A percentile compares a stretch with the other conserved stretches of the same genome.
Conservation (phyloP, 2,888 invertebrate genomes). For the Pammene fasciana region DNA sequence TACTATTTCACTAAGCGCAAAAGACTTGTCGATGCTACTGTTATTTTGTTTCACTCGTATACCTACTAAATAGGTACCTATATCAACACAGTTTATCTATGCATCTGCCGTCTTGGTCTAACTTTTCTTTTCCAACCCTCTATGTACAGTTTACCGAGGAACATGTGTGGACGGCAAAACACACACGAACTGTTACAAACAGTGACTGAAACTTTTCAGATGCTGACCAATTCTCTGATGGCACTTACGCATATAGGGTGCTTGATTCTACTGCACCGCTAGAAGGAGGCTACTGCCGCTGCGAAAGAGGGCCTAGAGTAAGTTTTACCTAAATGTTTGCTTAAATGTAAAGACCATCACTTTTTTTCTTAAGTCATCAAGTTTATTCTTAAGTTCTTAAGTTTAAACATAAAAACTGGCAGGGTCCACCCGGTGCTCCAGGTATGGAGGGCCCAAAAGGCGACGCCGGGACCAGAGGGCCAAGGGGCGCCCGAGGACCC, state of each 20-base stretch:
- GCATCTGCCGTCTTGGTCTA: too few species aligned
- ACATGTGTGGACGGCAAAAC: too few species aligned
- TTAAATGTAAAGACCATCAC: neutral
- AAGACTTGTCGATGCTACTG: too few species aligned
- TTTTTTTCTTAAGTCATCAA: too few species aligned
- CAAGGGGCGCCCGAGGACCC: constrained; percentile 84
- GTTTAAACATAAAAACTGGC: neutral
- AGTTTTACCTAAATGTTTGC: constrained; percentile 44
- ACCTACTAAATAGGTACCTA: too few species aligned
- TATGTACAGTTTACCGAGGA: too few species aligned
- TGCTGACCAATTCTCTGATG: constrained; percentile 69
- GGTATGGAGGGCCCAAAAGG: constrained; percentile 86
- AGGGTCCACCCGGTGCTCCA: constrained; percentile 85
- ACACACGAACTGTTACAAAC: too few species aligned
- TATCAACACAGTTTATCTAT: too few species aligned
- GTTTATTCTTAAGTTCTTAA: too few species aligned
- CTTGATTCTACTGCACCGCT: constrained; percentile 84
- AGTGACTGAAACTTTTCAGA: constrained; percentile 50
- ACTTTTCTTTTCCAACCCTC: too few species aligned
- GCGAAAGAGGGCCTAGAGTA: constrained; percentile 86
- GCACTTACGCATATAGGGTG: constrained; percentile 79
- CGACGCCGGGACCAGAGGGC: constrained; percentile 82
- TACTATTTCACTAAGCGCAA: too few species aligned
- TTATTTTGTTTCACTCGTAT: too few species aligned
- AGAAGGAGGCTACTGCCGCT: constrained; percentile 84